Evolutionary conservation across 2,797 vertebrate genomes (phyloP).

Genomic region (Phylloscopus collybita): DNA sequence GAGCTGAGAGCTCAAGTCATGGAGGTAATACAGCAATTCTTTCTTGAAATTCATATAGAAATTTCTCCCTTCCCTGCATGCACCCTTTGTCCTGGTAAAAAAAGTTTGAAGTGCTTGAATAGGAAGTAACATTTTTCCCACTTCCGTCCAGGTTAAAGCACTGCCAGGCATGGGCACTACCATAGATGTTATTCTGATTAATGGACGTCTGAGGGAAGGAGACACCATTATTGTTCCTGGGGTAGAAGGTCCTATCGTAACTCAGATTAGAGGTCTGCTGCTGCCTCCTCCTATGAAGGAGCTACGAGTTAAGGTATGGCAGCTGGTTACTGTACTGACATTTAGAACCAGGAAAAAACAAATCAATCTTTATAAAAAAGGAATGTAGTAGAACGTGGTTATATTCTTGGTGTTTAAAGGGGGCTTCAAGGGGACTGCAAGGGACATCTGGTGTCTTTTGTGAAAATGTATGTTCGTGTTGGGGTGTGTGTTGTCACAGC

Average conservation of each 20-base stretch:
- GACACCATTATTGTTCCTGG: slow-evolving; percentile 96
- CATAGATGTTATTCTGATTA: slow-evolving; percentile 97
- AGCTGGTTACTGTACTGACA: background rate
- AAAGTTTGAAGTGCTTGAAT: background rate
- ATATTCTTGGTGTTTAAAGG: background rate
- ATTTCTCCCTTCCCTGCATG: background rate
- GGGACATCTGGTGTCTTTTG: background rate
- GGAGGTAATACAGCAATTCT: slow-evolving; percentile 84
- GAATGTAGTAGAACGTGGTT: background rate
- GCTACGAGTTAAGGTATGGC: slow-evolving; percentile 90
- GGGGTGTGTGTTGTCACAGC: background rate
- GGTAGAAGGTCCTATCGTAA: slow-evolving; percentile 96
- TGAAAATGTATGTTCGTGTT: rapidly evolving
- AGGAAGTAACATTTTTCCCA: background rate
- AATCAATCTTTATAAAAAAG: background rate
- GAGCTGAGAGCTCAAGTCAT: slow-evolving; percentile 97
- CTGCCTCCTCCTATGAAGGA: slow-evolving; percentile 97
- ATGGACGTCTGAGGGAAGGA: slow-evolving; percentile 89
- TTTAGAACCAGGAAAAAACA: background rate
- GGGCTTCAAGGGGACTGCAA: background rate
- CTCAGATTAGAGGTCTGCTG: slow-evolving; percentile 94
- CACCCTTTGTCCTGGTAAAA: background rate
- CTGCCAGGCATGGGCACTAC: slow-evolving; percentile 98
- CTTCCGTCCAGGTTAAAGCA: slow-evolving; percentile 88
- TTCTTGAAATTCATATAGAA: background rate